These are phyloP conservation scores for Martes martes DNA, from an alignment of 2,113 vertebrate species.

Conservation along the genomic window DNA sequence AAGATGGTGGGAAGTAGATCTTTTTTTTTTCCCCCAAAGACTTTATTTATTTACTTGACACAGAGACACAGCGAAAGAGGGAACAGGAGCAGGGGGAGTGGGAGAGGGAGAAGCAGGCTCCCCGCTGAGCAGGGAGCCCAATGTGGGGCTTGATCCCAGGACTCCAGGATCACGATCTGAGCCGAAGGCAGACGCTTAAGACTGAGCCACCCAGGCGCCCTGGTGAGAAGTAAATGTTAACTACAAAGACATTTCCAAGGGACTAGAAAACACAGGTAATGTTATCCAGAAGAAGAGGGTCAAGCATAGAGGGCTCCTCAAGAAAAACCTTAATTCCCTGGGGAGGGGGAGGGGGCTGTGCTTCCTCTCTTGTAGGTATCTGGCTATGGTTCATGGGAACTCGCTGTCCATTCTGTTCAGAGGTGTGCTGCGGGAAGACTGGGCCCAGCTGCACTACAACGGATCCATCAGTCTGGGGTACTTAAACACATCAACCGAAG, in stretches of 20 bases:
- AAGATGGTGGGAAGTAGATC: background rate
- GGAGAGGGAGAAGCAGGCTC: too few species aligned
- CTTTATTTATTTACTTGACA: too few species aligned
- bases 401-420: background rate
- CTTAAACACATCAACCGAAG: background rate
- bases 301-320: background rate
- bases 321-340: background rate
- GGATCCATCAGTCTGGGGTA: background rate
- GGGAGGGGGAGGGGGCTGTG: fast-evolving
- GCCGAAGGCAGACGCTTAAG: too few species aligned
- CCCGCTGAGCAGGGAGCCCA: too few species aligned
- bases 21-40: too few species aligned
- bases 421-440: background rate
- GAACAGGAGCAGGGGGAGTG: too few species aligned
- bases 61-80: too few species aligned
- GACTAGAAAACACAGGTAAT: background rate
- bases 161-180: too few species aligned
- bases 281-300: too few species aligned
- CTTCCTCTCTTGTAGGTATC: fast-evolving
- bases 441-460: background rate
- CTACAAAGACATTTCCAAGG: background rate
- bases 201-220: too few species aligned
- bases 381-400: fast-evolving
- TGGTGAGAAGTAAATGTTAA: background rate
- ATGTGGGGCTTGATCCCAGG: too few species aligned